Evolutionary conservation across 2,888 invertebrate genomes (phyloP).

Genomic region (Acronicta leporina): DNA sequence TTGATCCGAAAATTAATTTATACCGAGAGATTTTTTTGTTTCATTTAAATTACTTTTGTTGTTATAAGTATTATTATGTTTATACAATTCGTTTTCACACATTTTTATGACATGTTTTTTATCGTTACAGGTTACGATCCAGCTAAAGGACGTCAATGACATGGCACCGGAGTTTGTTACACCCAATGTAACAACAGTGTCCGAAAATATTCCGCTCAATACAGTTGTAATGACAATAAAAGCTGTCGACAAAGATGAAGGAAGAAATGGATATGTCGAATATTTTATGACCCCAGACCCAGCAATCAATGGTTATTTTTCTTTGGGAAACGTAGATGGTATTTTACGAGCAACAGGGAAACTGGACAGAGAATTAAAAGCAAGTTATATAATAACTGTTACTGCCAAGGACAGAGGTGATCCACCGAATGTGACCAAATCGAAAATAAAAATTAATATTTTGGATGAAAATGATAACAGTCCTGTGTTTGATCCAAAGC

Average conservation of each 20-base stretch:
- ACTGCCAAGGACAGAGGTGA: constrained; percentile 97
- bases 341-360: constrained; percentile 95
- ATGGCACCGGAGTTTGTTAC: constrained; percentile 96
- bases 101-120: constrained; percentile 39
- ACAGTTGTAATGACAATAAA: constrained; percentile 97
- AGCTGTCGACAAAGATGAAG: constrained; percentile 96
- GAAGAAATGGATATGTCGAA: constrained; percentile 96
- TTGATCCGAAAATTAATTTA: constrained; percentile 27
- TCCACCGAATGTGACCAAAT: constrained; percentile 92
- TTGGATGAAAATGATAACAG: constrained; percentile 97
- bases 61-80: constrained; percentile 37
- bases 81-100: constrained; percentile 44
- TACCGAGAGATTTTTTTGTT: constrained; percentile 34
- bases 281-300: constrained; percentile 93
- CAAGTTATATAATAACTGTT: constrained; percentile 93
- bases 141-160: constrained; percentile 97
- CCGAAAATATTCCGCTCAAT: constrained; percentile 95
- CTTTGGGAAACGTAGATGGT: constrained; percentile 96
- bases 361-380: constrained; percentile 94
- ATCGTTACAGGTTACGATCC: constrained; percentile 93
- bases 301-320: constrained; percentile 91
- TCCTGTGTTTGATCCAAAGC: constrained; percentile 96
- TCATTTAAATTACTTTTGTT: constrained; percentile 23
- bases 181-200: constrained; percentile 93
- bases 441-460: constrained; percentile 92